phyloP scores from a whole-genome alignment of 53 echinoderm and acorn worm species.

The Crossaster papposus region DNA sequence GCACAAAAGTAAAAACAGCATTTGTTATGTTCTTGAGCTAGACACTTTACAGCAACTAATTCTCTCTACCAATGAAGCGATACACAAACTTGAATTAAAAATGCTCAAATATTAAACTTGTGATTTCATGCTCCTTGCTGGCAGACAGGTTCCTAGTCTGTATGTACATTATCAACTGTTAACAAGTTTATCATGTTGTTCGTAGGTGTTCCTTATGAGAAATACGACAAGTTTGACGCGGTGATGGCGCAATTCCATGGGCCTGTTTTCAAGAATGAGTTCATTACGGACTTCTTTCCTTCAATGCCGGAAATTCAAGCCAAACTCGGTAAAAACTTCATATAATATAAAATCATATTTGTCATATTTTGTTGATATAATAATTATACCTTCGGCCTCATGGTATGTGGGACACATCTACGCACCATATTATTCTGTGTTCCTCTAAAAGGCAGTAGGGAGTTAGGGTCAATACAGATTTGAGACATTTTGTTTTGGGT shows the following conservation, averaged over 20 bases:
- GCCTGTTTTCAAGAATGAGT: not conserved
- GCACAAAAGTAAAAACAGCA: not conserved
- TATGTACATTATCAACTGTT: too few relatives aligned
- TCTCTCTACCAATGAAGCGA: too few relatives aligned
- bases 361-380: not conserved
- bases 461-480: too few relatives aligned
- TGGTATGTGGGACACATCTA: too few relatives aligned
- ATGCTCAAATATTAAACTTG: too few relatives aligned
- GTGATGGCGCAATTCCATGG: constrained; percentile 8
- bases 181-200: not conserved
- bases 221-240: constrained; percentile 18
- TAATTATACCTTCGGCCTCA: too few relatives aligned
- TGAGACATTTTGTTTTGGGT: too few relatives aligned
- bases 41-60: not conserved
- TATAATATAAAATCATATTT: not conserved
- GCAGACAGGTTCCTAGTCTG: too few relatives aligned
- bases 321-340: constrained; percentile 10
- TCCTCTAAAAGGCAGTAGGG: too few relatives aligned
- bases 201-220: constrained; percentile 13
- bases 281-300: not conserved
- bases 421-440: too few relatives aligned
- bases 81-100: too few relatives aligned
- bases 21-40: not conserved
- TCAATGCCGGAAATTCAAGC: constrained; percentile 18
- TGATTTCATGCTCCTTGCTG: too few relatives aligned